A percentile compares a stretch with the other conserved stretches of the same genome.
phyloP scores from a whole-genome alignment of 2,113 vertebrate genomes.

The Corapipo altera region DNA sequence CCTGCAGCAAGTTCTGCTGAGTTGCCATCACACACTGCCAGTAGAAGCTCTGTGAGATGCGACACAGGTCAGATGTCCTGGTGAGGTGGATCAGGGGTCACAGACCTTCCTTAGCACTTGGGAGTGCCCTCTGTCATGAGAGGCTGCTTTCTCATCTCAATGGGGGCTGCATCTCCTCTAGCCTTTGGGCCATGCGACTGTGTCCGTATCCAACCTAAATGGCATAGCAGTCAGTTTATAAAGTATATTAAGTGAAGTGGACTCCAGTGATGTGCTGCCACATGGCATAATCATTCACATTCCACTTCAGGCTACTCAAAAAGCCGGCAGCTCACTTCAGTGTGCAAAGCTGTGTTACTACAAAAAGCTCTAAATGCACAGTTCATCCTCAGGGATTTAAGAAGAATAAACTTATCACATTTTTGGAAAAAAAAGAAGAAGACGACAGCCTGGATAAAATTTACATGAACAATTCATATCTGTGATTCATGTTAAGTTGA shows the following conservation, averaged over 20 bases:
- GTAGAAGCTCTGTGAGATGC: neutral
- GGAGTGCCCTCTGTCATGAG: neutral
- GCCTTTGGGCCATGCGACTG: fast-evolving
- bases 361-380: slow-evolving; percentile 40
- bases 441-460: neutral
- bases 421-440: neutral
- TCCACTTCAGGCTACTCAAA: slow-evolving; percentile 29
- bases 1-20: neutral
- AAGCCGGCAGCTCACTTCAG: slow-evolving; percentile 6
- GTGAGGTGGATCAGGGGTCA: neutral
- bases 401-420: slow-evolving; percentile 62
- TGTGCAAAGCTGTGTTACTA: slow-evolving; percentile 34
- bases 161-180: neutral
- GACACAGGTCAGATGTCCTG: neutral
- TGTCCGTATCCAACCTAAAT: fast-evolving
- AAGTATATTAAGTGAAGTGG: neutral
- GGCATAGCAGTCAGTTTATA: neutral
- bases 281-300: slow-evolving; percentile 36
- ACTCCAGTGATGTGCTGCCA: neutral
- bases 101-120: neutral
- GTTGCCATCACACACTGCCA: neutral
- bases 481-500: neutral
- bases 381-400: slow-evolving; percentile 46
- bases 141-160: neutral
- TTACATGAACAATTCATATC: neutral